Evolutionary conservation across 2,888 invertebrate species (phyloP).

Genomic region (Trachelus iudaicus): DNA sequence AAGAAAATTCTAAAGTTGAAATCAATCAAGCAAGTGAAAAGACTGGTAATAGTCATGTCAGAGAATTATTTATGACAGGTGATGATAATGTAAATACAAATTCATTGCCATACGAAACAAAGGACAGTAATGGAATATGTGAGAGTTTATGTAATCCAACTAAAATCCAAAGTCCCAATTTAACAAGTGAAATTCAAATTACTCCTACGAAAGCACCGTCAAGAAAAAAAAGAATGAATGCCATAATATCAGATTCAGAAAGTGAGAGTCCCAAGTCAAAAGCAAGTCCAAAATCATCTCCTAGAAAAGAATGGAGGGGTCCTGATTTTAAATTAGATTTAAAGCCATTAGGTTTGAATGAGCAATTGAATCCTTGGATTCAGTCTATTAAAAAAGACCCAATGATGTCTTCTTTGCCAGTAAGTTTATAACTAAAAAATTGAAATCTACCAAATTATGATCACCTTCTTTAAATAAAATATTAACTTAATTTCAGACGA

Average conservation of each 20-base stretch:
- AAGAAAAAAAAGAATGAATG: neutral
- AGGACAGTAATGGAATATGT: neutral
- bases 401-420: conserved; percentile 43
- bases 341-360: conserved; percentile 52
- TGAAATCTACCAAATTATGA: conserved; percentile 8
- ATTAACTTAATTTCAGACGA: conserved; percentile 34
- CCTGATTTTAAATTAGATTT: conserved; percentile 54
- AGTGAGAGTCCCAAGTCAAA: conserved; percentile 30
- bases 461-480: conserved; percentile 3
- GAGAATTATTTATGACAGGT: neutral
- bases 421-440: conserved; percentile 30
- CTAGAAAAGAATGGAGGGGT: conserved; percentile 39
- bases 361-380: conserved; percentile 50
- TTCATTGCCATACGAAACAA: neutral
- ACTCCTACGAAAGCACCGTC: neutral
- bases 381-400: conserved; percentile 40
- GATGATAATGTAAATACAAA: neutral
- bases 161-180: neutral
- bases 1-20: neutral
- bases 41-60: neutral
- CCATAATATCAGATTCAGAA: conserved; percentile 39
- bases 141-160: neutral
- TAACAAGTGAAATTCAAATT: neutral
- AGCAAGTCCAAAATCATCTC: conserved; percentile 21
- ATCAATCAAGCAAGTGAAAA: neutral